These are phyloP conservation scores for Pocillopora grandis DNA, from an alignment of 92 coral and sea anemone genomes.

Conservation along the genomic window DNA sequence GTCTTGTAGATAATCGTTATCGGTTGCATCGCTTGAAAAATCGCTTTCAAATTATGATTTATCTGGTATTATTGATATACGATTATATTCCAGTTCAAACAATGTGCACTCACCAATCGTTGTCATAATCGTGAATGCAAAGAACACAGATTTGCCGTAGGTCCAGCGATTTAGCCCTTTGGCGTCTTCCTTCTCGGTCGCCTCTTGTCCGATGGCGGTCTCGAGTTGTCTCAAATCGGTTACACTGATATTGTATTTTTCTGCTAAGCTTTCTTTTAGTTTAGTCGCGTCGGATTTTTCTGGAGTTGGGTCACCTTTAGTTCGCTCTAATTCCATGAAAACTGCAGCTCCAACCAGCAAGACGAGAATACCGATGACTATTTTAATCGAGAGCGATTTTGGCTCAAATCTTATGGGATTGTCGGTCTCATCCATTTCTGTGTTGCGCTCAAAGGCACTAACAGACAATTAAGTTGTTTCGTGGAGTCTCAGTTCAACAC, in stretches of 20 bases:
- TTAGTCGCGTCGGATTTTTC: conserved; percentile 22
- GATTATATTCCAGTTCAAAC: not conserved
- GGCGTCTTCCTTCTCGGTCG: conserved; percentile 19
- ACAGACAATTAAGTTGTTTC: not conserved
- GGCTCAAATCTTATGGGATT: conserved; percentile 62
- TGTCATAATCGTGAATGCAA: conserved; percentile 89
- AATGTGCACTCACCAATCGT: conserved; percentile 75
- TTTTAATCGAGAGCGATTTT: conserved; percentile 68
- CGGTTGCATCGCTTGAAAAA: not conserved
- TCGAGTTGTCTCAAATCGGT: conserved; percentile 46
- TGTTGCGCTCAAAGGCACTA: not conserved
- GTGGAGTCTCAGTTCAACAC: not conserved
- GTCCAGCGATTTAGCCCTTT: conserved; percentile 67
- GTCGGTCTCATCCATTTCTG: conserved; percentile 6
- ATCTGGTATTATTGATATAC: not conserved
- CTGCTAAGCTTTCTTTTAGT: conserved; percentile 23
- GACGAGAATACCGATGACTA: conserved; percentile 49
- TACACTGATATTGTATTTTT: conserved; percentile 63
- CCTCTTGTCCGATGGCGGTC: conserved; percentile 43
- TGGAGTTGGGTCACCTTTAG: conserved; percentile 1
- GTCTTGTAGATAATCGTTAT: not conserved
- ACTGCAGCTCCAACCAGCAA: conserved; percentile 85
- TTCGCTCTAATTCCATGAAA: conserved; percentile 74
- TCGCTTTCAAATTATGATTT: not conserved
- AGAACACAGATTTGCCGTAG: conserved; percentile 77